Base-by-base conservation (phyloP, 1,140 invertebrate genomes). In the Hirudo medicinalis region DNA sequence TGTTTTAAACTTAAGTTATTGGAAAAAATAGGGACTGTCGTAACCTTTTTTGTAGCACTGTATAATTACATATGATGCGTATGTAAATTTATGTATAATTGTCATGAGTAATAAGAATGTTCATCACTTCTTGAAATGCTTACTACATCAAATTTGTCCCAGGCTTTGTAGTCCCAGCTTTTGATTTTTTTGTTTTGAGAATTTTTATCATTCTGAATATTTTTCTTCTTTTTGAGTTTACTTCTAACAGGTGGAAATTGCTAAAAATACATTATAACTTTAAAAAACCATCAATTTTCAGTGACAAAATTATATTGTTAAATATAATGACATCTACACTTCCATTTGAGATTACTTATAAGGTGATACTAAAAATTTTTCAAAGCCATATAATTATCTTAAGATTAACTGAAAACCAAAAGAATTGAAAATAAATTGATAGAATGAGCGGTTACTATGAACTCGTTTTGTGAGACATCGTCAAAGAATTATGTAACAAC, bases 81-180 rank as follows among this genome's bases (percentile, higher is more conserved):
- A 57, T 57, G 25, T n/a, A 57, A n/a, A 57, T 25, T 57, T n/a
- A 20, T 57, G 2, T 57, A 57, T 57, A 57, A 9, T 57, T 57
- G 25, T n/a, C n/a, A n/a, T n/a, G 5, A 4, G 25, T 9, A 57
- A 2, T 57, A 57, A 57, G 20, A 57, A 57, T 2, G 9, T 3
- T 57, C 54, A n/a, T 57, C 54, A 57, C 54, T 57, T n/a, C 9
- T n/a, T n/a, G 25, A n/a, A 57, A 20, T 57, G 25, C 57, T 63
- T 25, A 63, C 57, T 25, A n/a, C 57, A 63, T 63, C 57, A 63
- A 63, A 63, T 20, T 63, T 63, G 15, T 63, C 57, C 57, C 57
- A 63, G 57, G 57, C 57, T 22, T 63, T 63, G 15, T 63, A 63
- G 19, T 63, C 57, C 57, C 57, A 63, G 11, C 57, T 32, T 63